phyloP scores from a whole-genome alignment of 2,113 vertebrate genomes.

The Saccopteryx bilineata region DNA sequence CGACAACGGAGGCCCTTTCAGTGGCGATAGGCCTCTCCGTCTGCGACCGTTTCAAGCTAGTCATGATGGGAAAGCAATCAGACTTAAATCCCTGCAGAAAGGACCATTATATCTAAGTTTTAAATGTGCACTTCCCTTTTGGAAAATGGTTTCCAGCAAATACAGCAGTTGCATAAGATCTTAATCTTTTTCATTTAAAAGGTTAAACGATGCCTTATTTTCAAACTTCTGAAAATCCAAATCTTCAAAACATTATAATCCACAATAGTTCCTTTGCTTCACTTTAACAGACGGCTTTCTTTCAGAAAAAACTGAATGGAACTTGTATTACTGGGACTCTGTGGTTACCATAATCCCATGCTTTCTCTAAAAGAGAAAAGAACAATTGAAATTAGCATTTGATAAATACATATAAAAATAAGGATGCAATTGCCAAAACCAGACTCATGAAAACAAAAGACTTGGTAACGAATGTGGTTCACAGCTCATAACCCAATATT shows the following conservation, averaged over 20 bases:
- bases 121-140: conserved; percentile 85
- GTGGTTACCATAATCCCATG: conserved; percentile 72
- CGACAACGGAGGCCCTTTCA: conserved; percentile 86
- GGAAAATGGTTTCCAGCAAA: conserved; percentile 89
- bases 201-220: conserved; percentile 73
- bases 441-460: conserved; percentile 29
- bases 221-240: conserved; percentile 69
- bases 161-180: conserved; percentile 87
- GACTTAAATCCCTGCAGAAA: conserved; percentile 87
- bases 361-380: conserved; percentile 78
- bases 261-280: conserved; percentile 69
- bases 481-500: conserved; percentile 28
- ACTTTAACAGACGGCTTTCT: conserved; percentile 81
- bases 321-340: conserved; percentile 70
- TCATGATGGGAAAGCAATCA: conserved; percentile 90
- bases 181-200: conserved; percentile 85
- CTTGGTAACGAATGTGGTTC: neutral
- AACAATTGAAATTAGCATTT: conserved; percentile 75
- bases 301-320: conserved; percentile 77
- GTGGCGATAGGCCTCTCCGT: conserved; percentile 93
- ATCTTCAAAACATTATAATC: conserved; percentile 81
- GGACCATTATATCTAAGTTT: conserved; percentile 86
- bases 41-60: conserved; percentile 95
- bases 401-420: conserved; percentile 61
- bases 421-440: conserved; percentile 37